A percentile compares a stretch with the other conserved stretches of the same genome.
phyloP scores from a whole-genome alignment of 2,888 invertebrate genomes.

The Hedya salicella region DNA sequence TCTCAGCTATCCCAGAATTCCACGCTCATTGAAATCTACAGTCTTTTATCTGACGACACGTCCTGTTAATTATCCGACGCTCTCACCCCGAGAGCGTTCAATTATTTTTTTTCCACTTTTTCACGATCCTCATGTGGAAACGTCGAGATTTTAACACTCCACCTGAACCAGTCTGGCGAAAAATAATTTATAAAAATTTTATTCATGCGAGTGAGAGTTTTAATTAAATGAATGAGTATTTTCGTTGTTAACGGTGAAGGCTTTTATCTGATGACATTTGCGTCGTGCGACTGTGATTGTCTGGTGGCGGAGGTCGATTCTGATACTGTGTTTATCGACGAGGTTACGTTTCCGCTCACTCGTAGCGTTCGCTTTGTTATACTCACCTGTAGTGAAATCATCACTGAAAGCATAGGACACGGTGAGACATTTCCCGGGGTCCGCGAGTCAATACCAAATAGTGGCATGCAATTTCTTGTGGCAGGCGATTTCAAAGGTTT shows the following conservation, averaged over 20 bases:
- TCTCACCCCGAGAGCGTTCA: slow-evolving; percentile 78
- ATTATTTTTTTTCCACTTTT: slow-evolving; percentile 80
- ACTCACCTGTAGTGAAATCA: slow-evolving; percentile 20
- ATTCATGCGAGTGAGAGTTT: slow-evolving; percentile 70
- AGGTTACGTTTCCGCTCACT: slow-evolving; percentile 55
- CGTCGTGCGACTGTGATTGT: slow-evolving; percentile 57
- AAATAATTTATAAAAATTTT: slow-evolving; percentile 69
- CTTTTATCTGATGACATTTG: slow-evolving; percentile 55
- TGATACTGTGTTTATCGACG: slow-evolving; percentile 48
- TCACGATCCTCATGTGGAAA: slow-evolving; percentile 79
- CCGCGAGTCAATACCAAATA: slow-evolving; percentile 21
- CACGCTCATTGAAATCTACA: slow-evolving; percentile 76
- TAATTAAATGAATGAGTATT: slow-evolving; percentile 79
- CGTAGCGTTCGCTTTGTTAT: slow-evolving; percentile 45
- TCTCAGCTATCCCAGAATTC: slow-evolving; percentile 68
- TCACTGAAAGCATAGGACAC: slow-evolving; percentile 2
- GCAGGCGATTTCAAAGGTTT: slow-evolving; percentile 27
- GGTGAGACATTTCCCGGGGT: slow-evolving; percentile 9
- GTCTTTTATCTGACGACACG: slow-evolving; percentile 81
- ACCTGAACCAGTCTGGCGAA: slow-evolving; percentile 78
- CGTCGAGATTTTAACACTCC: slow-evolving; percentile 84
- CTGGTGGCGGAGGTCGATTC: slow-evolving; percentile 38
- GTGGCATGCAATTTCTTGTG: slow-evolving; percentile 17
- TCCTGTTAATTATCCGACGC: slow-evolving; percentile 83
- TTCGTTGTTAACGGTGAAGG: slow-evolving; percentile 61